A percentile compares a stretch with the other conserved stretches of the same genome.
These are phyloP conservation scores for Entomobrya multifasciata DNA, from an alignment of 2,888 invertebrate species.

Conservation along the genomic window DNA sequence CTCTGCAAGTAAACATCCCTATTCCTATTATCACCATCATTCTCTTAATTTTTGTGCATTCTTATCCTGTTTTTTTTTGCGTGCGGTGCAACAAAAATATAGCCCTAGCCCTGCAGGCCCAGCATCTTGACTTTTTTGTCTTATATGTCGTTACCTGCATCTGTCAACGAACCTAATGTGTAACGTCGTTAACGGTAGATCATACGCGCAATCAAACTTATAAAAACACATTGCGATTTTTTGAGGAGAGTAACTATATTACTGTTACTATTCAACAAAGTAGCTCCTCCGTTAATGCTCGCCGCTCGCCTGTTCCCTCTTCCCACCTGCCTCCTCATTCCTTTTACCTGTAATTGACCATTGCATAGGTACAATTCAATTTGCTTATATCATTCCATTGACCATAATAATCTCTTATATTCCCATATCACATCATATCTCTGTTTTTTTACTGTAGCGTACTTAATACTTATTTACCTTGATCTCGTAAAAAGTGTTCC, in stretches of 20 bases:
- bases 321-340: neutral
- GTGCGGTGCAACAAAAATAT: no score
- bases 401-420: no score
- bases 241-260: no score
- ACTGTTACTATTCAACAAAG: conserved; percentile 15
- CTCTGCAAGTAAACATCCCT: conserved; percentile 11
- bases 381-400: conserved; percentile 2
- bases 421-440: conserved; percentile 17
- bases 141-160: conserved; percentile 9
- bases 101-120: neutral
- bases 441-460: conserved; percentile 4
- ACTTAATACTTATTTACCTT: conserved; percentile 59
- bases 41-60: conserved; percentile 12
- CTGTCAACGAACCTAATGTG: conserved; percentile 46
- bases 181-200: conserved; percentile 2
- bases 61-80: conserved; percentile 23
- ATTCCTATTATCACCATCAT: neutral
- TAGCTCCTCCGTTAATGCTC: no score
- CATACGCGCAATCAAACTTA: conserved; percentile 11
- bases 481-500: conserved; percentile 60
- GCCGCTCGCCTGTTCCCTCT: neutral
- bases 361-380: no score
- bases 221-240: no score
- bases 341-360: neutral
- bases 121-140: no score